These are phyloP conservation scores for Drosophila nannoptera DNA, from an alignment of 1,140 invertebrate genomes.

Conservation along the genomic window DNA sequence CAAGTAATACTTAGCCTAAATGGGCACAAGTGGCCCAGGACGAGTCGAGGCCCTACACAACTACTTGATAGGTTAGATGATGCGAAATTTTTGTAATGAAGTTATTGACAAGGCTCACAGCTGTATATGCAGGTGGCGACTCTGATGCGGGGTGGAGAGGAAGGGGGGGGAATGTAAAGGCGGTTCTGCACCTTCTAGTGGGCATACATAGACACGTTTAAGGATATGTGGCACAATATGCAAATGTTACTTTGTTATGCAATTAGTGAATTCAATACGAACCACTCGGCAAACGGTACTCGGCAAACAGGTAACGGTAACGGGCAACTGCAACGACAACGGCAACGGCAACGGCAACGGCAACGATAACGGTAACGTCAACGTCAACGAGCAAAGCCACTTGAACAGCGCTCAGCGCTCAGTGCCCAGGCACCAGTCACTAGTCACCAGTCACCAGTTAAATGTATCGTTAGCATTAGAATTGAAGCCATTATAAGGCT, in stretches of 20 bases:
- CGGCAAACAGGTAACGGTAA: constrained; percentile 45
- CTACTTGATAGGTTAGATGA: constrained; percentile 50
- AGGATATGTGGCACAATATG: constrained; percentile 74
- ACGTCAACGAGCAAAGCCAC: constrained; percentile 28
- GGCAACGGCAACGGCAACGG: constrained; percentile 40
- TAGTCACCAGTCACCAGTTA: constrained; percentile 39
- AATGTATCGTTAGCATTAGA: constrained; percentile 62
- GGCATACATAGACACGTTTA: constrained; percentile 43
- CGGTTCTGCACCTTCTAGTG: constrained; percentile 15
- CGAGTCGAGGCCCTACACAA: constrained; percentile 35
- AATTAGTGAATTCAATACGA: constrained; percentile 78
- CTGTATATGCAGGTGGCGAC: too few species aligned
- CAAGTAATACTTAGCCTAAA: constrained; percentile 75
- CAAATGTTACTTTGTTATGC: constrained; percentile 79
- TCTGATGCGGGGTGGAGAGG: too few species aligned
- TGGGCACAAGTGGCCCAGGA: constrained; percentile 63
- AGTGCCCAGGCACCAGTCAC: constrained; percentile 23
- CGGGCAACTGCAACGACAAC: constrained; percentile 37
- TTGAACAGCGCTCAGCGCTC: constrained; percentile 39
- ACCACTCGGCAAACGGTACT: constrained; percentile 50
- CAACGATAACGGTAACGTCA: constrained; percentile 42
- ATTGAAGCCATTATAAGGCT: constrained; percentile 44
- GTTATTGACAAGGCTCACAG: constrained; percentile 55
- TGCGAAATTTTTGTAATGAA: constrained; percentile 70
- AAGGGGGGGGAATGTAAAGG: neutral